phyloP scores from a whole-genome alignment of 2,113 vertebrate species.

The Nymphicus hollandicus region DNA sequence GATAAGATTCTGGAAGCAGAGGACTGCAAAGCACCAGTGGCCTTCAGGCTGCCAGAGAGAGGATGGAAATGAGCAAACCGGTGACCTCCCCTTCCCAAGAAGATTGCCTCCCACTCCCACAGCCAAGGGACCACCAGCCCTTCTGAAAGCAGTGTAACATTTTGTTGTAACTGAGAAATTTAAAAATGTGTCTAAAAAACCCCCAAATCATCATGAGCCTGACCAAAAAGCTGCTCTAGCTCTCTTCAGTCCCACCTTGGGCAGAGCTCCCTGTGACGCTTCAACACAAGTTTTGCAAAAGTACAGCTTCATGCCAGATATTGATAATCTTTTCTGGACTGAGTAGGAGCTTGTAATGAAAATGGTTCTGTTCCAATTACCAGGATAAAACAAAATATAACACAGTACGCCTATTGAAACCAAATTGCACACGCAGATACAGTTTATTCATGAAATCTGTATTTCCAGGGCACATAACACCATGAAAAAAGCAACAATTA shows the following conservation, averaged over 20 bases:
- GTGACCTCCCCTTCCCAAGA: background rate
- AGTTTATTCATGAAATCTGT: background rate
- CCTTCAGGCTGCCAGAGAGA: background rate
- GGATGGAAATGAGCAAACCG: background rate
- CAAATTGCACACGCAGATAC: background rate
- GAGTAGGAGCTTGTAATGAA: background rate
- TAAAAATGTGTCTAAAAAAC: background rate
- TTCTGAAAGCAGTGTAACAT: background rate
- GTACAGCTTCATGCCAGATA: background rate
- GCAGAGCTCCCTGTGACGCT: background rate
- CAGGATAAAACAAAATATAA: background rate
- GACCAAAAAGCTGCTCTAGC: background rate
- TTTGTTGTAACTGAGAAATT: background rate
- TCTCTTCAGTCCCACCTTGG: background rate
- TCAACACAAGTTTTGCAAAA: background rate
- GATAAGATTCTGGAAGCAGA: background rate
- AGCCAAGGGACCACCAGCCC: background rate
- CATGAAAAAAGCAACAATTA: background rate
- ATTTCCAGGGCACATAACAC: background rate
- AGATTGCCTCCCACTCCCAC: background rate
- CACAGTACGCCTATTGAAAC: background rate
- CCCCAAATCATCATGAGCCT: background rate
- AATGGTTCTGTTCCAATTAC: background rate
- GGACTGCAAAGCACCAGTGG: background rate
- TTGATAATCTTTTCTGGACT: background rate